A percentile compares a stretch with the other conserved stretches of the same genome.
Conservation (phyloP, 2,113 vertebrate genomes). For the Hippopotamus amphibius region DNA sequence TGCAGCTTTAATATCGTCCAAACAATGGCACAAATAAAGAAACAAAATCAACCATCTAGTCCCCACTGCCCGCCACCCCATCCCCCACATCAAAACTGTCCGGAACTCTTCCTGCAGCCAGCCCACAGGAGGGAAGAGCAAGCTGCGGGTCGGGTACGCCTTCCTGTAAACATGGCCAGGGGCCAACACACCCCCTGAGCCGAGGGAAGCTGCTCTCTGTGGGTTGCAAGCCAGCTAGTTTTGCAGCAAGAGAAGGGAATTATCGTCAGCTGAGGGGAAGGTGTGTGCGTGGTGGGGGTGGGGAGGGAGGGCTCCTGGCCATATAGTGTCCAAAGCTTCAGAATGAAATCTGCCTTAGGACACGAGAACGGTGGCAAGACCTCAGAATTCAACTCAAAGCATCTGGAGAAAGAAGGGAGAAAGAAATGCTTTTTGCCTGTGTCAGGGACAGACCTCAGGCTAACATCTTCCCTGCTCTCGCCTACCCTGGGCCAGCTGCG, state of each 20-base stretch:
- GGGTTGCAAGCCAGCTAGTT: conserved; percentile 80
- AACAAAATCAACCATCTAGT: conserved; percentile 74
- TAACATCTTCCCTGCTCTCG: conserved; percentile 77
- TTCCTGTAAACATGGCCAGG: conserved; percentile 86
- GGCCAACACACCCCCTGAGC: conserved; percentile 69
- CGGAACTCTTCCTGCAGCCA: conserved; percentile 81
- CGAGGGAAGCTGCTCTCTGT: conserved; percentile 83
- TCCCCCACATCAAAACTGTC: conserved; percentile 80
- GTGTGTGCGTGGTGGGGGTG: neutral
- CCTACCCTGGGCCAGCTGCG: conserved; percentile 71
- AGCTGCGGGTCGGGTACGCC: conserved; percentile 62
- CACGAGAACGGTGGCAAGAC: conserved; percentile 75
- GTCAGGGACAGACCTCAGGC: conserved; percentile 77
- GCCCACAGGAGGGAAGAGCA: conserved; percentile 75
- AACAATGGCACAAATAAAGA: conserved; percentile 88
- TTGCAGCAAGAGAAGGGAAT: conserved; percentile 83
- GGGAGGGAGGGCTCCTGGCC: conserved; percentile 72
- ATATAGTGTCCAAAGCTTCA: conserved; percentile 72
- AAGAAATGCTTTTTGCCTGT: conserved; percentile 75
- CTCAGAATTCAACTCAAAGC: conserved; percentile 84
- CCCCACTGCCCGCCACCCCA: conserved; percentile 76
- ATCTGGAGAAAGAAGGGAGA: conserved; percentile 80
- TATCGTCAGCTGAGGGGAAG: conserved; percentile 78
- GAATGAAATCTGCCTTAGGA: conserved; percentile 79
- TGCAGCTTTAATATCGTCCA: conserved; percentile 88